phyloP scores from a whole-genome alignment of 1,140 invertebrate genomes.

The Drosophila lacteicornis region DNA sequence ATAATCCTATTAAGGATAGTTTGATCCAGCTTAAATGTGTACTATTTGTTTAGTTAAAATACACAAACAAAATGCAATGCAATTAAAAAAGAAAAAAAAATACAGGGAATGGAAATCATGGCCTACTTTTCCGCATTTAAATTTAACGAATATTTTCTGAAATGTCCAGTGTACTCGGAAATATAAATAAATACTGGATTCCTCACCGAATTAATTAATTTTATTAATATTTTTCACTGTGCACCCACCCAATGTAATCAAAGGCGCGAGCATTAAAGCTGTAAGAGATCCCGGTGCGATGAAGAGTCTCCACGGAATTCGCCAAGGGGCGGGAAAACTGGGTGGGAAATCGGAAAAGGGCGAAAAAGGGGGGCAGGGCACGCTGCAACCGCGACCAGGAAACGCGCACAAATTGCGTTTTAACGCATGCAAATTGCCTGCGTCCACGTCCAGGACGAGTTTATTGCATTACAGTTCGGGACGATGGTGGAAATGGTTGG shows the following conservation, averaged over 20 bases:
- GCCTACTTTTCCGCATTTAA: background rate
- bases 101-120: background rate
- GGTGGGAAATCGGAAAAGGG: background rate
- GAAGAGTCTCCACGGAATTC: conserved; percentile 46
- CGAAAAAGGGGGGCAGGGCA: conserved; percentile 10
- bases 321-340: background rate
- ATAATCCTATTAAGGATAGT: conserved; percentile 6
- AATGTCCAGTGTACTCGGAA: background rate
- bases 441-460: conserved; percentile 57
- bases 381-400: conserved; percentile 63
- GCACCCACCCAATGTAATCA: conserved; percentile 22
- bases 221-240: background rate
- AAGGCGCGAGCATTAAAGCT: conserved; percentile 35
- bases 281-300: conserved; percentile 15
- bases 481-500: conserved; percentile 6
- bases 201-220: background rate
- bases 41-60: background rate
- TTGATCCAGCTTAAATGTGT: background rate
- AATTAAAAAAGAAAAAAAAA: background rate
- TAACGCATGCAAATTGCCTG: conserved; percentile 82
- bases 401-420: conserved; percentile 82
- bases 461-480: conserved; percentile 69
- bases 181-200: background rate
- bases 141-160: background rate
- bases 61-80: too few relatives aligned